Evolutionary conservation across 2,888 invertebrate genomes (phyloP).

Genomic region (Rhaphigaster nebulosa): DNA sequence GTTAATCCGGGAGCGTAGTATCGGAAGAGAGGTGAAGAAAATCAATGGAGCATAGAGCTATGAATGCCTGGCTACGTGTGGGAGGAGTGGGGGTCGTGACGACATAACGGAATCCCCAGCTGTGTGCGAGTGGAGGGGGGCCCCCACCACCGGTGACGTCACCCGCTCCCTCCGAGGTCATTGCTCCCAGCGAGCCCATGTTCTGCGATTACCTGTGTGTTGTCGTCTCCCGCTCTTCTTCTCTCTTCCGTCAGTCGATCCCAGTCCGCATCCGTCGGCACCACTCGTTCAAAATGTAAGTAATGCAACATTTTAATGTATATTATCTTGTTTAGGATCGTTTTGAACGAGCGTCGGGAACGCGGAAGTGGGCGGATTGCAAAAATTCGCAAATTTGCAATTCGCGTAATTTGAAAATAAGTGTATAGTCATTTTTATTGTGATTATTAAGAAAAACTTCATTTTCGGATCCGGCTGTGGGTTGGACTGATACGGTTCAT

Average conservation of each 20-base stretch:
- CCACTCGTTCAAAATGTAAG: conserved; percentile 37
- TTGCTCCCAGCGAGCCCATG: conserved; percentile 51
- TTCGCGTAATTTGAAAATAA: not conserved
- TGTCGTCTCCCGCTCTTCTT: conserved; percentile 47
- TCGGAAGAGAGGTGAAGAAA: conserved; percentile 23
- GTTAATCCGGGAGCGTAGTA: conserved; percentile 44
- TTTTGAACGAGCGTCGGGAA: not conserved
- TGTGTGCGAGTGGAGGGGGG: conserved; percentile 36
- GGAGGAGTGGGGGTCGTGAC: conserved; percentile 46
- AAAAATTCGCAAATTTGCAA: conserved; percentile 36
- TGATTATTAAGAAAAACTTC: not conserved
- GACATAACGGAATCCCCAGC: conserved; percentile 56
- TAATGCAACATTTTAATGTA: not conserved
- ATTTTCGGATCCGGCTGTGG: not conserved
- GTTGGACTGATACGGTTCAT: not conserved
- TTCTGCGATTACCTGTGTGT: conserved; percentile 50
- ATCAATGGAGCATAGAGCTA: conserved; percentile 16
- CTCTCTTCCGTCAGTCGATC: conserved; percentile 20
- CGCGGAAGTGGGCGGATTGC: conserved; percentile 36
- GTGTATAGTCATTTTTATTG: not conserved
- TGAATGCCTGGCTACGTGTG: conserved; percentile 39
- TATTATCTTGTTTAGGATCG: not conserved
- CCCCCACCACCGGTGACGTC: conserved; percentile 33
- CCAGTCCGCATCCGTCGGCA: conserved; percentile 34
- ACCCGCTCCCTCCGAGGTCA: conserved; percentile 28